Conservation (phyloP, 2,113 vertebrate genomes). For the Aphyosemion australe region DNA sequence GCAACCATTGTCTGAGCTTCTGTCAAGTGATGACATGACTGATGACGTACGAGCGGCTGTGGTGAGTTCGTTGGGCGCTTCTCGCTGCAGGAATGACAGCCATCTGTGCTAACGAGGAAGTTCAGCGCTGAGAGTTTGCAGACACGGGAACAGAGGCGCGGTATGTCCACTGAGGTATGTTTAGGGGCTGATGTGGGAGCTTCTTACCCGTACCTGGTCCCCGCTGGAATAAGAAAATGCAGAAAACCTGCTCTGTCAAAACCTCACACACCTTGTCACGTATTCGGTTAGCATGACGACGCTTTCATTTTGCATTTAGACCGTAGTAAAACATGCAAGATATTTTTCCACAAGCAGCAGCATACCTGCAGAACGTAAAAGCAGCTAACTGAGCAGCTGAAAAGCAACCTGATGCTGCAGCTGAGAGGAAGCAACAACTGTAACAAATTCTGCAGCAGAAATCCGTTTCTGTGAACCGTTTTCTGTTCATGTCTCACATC, state of each 20-base stretch:
- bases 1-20: slow-evolving; percentile 53
- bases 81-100: slow-evolving; percentile 50
- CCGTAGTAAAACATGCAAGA: background rate
- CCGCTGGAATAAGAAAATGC: slow-evolving; percentile 12
- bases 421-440: background rate
- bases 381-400: too few species aligned
- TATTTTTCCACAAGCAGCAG: background rate
- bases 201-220: slow-evolving; percentile 17
- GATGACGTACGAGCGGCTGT: slow-evolving; percentile 35
- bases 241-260: slow-evolving; percentile 11
- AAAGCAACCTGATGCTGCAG: background rate
- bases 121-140: slow-evolving; percentile 24
- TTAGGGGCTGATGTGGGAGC: slow-evolving; percentile 38
- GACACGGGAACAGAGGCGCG: slow-evolving; percentile 43
- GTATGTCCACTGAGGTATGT: slow-evolving; percentile 47
- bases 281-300: background rate
- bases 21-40: slow-evolving; percentile 29
- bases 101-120: slow-evolving; percentile 40
- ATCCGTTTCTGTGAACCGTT: background rate
- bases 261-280: background rate
- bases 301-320: too few species aligned
- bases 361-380: too few species aligned
- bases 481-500: background rate
- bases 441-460: background rate
- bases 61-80: slow-evolving; percentile 16